phyloP scores from a whole-genome alignment of 1,140 invertebrate species.

The Copidosoma floridanum region DNA sequence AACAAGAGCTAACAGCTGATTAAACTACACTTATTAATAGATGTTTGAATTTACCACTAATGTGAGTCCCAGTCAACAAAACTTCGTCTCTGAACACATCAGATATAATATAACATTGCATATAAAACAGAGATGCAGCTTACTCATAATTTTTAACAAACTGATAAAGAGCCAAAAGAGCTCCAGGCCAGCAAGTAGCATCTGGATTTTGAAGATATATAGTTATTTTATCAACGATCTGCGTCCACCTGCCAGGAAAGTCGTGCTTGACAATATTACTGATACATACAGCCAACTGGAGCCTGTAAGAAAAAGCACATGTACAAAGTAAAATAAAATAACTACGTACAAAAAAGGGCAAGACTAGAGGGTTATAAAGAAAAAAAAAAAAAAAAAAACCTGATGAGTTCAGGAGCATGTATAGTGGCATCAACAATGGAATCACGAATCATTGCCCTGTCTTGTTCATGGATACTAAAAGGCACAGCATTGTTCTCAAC shows the following conservation, averaged over 20 bases:
- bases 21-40: background rate
- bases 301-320: too few relatives aligned
- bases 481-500: constrained; percentile 70
- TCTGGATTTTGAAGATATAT: constrained; percentile 81
- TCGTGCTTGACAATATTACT: constrained; percentile 93
- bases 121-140: constrained; percentile 45
- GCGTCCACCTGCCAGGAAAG: constrained; percentile 93
- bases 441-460: constrained; percentile 88
- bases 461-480: constrained; percentile 94
- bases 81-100: too few relatives aligned
- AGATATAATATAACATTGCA: background rate
- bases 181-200: constrained; percentile 84
- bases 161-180: constrained; percentile 88
- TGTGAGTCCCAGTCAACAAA: too few relatives aligned
- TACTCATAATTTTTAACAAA: constrained; percentile 95
- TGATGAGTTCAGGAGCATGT: constrained; percentile 84
- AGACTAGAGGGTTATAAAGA: too few relatives aligned
- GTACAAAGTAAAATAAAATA: constrained; percentile 42
- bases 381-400: constrained; percentile 61
- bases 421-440: constrained; percentile 94
- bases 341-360: too few relatives aligned
- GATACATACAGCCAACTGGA: constrained; percentile 89
- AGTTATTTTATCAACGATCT: constrained; percentile 91
- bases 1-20: too few relatives aligned
- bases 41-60: background rate